Evolutionary conservation across 30 jellyfish, hydroid and myxozoan species (phyloP), one percentile per base, ranked within the genome.

Genomic region (Pseudorhiza aurosa): DNA sequence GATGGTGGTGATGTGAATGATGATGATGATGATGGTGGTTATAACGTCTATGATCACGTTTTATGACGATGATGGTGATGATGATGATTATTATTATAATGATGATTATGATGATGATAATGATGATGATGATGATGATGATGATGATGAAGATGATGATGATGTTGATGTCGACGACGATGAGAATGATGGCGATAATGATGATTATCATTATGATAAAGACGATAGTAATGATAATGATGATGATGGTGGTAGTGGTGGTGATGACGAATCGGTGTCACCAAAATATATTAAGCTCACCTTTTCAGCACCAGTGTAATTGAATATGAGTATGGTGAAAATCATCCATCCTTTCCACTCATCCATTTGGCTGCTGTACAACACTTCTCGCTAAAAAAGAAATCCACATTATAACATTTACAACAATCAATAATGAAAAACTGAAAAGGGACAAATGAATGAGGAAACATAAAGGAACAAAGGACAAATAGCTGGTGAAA

Each of bases 341-440:
- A 92, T 80, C 89, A 92, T 68, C 98, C 98, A 92, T 8, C 98
- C 98, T 56, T 85, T 78, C 96, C 96, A 92, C 59, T 92, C 98
- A 15, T 81, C 87, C 17, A 81, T 26, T 42, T 92, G 98, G 35
- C 85, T 94, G 26, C 55, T 28, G 83, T 92, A 77, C 50, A 92
- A 58, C 5, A 91, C 53, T 26, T 39, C 36, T 35, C 85, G 19
- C 96, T 90, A 46, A 9, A 86, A 85, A 43, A 70, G 72, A 49
- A 1, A 28, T 24, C 14, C 0, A 47, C 3, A 9, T 32, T 46
- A 19, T 17, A 3, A 1, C 1, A 11, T 15, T 26, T 44, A 45
- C 58, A 12, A 17, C 6, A 50, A 50, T 5, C 65, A 50, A 50
- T 5, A 31, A 2, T 18, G 31, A 8, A 37, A 36, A 17, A 4